These are phyloP conservation scores for Bombylius discolor DNA, from an alignment of 2,888 invertebrate genomes.

Conservation along the genomic window DNA sequence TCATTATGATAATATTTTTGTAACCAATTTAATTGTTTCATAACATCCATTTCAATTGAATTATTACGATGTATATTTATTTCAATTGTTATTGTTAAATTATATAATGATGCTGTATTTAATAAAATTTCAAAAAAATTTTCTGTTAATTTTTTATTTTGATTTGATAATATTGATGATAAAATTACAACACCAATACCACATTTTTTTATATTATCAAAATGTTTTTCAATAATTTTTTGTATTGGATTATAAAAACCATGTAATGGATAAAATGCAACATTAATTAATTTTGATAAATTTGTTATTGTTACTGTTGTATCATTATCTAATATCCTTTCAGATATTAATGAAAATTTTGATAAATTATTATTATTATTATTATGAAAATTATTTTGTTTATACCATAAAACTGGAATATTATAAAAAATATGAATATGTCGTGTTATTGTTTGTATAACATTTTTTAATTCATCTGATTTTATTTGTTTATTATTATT, in stretches of 20 bases:
- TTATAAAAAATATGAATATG: slow-evolving; percentile 35
- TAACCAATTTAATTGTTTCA: slow-evolving; percentile 33
- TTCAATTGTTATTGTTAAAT: slow-evolving; percentile 45
- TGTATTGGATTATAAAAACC: slow-evolving; percentile 29
- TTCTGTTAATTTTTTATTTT: slow-evolving; percentile 26
- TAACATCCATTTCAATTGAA: slow-evolving; percentile 36
- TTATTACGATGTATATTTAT: slow-evolving; percentile 45
- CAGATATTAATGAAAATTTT: not conserved
- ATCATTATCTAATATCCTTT: not conserved
- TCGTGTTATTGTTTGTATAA: slow-evolving; percentile 22
- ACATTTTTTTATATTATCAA: slow-evolving; percentile 44
- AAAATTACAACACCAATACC: slow-evolving; percentile 46
- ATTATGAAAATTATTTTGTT: not conserved
- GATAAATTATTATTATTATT: not conserved
- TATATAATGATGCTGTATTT: slow-evolving; percentile 37
- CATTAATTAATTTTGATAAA: slow-evolving; percentile 19
- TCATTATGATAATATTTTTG: slow-evolving; percentile 19
- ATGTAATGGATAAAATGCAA: slow-evolving; percentile 32
- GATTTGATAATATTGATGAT: not conserved
- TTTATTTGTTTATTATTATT: slow-evolving; percentile 21
- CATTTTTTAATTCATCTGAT: not conserved
- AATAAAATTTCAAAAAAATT: slow-evolving; percentile 32
- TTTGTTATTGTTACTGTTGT: not conserved
- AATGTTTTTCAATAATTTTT: slow-evolving; percentile 42
- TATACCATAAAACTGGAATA: slow-evolving; percentile 33